Conservation (phyloP, 2,888 invertebrate species). For the Noctua fimbriata region DNA sequence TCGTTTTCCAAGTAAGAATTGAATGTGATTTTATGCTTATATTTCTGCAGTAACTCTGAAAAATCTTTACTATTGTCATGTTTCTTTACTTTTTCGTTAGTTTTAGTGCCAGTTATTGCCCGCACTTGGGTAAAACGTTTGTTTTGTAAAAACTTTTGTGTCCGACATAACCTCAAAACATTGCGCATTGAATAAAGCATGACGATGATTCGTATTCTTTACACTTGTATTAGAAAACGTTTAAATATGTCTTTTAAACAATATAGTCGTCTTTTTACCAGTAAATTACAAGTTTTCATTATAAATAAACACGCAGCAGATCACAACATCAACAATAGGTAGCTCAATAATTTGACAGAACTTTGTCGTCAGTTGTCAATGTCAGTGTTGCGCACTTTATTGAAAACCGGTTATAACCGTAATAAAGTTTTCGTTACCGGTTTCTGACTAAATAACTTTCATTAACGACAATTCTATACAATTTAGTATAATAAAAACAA, state of each 20-base stretch:
- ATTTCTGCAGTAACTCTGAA: constrained; percentile 74
- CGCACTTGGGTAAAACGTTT: constrained; percentile 73
- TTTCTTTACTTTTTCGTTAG: constrained; percentile 60
- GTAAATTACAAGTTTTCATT: constrained; percentile 13
- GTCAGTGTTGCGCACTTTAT: constrained; percentile 35
- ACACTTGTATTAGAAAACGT: constrained; percentile 17
- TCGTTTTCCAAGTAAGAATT: constrained; percentile 85
- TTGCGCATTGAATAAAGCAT: constrained; percentile 79
- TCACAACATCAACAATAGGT: constrained; percentile 5
- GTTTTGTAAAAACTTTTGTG: constrained; percentile 72
- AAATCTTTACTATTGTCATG: constrained; percentile 72
- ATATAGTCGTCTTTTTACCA: neutral
- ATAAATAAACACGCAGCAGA: constrained; percentile 1
- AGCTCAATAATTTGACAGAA: constrained; percentile 20
- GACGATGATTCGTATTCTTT: constrained; percentile 52
- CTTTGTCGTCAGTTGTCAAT: neutral
- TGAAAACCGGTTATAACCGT: constrained; percentile 27
- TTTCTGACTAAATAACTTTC: constrained; percentile 6
- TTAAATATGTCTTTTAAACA: neutral
- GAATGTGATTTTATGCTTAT: constrained; percentile 84
- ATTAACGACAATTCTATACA: neutral
- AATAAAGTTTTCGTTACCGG: constrained; percentile 15
- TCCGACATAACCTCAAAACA: constrained; percentile 86
- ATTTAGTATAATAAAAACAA: neutral
- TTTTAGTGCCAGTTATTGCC: constrained; percentile 65